A percentile compares a stretch with the other conserved stretches of the same genome.
Conservation (phyloP, 2,113 vertebrate genomes). For the Emydocephalus ijimae region DNA sequence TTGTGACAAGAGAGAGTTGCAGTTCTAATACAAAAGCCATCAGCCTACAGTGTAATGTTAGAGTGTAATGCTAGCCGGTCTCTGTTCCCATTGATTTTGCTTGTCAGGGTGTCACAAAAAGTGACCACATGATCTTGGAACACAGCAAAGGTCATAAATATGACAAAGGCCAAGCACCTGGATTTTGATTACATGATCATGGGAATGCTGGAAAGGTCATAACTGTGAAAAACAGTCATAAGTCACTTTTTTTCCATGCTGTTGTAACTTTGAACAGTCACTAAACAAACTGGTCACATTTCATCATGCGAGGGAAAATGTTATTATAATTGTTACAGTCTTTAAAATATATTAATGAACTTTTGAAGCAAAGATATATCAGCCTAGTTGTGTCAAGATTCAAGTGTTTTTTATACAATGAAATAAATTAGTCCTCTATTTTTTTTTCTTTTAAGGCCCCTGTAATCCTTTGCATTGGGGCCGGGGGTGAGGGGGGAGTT, state of each 20-base stretch:
- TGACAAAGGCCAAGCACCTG: no score
- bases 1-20: conserved; percentile 51
- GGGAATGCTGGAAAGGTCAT: no score
- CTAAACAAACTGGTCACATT: background rate
- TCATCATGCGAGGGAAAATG: background rate
- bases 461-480: no score
- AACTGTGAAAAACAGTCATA: no score
- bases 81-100: background rate
- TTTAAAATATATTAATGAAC: conserved; percentile 18
- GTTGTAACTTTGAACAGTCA: no score
- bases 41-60: background rate
- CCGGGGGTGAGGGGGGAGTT: no score
- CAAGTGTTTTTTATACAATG: conserved; percentile 1
- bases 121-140: no score
- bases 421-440: conserved; percentile 38
- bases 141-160: no score
- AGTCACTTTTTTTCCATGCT: no score
- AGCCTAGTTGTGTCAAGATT: conserved; percentile 47
- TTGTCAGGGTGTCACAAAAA: no score
- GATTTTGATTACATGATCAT: no score
- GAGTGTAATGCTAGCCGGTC: background rate
- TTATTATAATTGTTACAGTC: background rate
- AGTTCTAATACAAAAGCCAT: background rate
- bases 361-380: background rate
- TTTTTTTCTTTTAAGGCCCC: no score